Base-by-base conservation (phyloP, 2,888 invertebrate genomes). In the Scaptomyza reducta region DNA sequence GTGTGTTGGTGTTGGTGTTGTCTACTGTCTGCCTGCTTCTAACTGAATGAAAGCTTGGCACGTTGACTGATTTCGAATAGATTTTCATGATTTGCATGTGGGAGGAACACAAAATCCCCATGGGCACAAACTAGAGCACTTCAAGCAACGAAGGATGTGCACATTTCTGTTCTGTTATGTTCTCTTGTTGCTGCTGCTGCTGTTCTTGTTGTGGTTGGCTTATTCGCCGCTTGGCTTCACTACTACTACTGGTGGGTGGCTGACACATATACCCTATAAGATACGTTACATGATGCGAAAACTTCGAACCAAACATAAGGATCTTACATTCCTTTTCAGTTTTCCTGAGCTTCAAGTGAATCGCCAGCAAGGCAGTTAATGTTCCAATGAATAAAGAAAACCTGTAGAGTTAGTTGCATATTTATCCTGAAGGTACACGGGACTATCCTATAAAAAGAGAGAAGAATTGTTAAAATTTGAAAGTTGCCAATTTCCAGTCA, bases 51-150 rank as follows among this genome's bases (percentile, higher is more conserved):
- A 73, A 76, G 87, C 79, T 85, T 74, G 77, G 79, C 82, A 79
- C 87, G 82, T 79, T 85, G 83, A 85, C 83, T 83, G 87, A 87
- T 85, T 87, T 71, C 82, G 70, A 83, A 87, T 87, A 86, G 88
- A 85, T 79, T 85, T 82, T 79, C 70, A 74, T 72, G 86, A 79
- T 82, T 74, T 76, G 71, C 75, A 67, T 79, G 65, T 65, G 71
- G 41, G 70, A 56, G 70, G 63, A 45, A 57, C 63, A 61, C 68
- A 63, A 84, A 78, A 71, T 82, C 76, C 87, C 82, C 83, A 85
- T 72, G 84, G 87, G 87, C 87, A 79, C 85, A 83, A 87, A 81
- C 83, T 87, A 70, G 81, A 84, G 87, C 87, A 81, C 81, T 87
- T 68, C 66, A 75, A 68, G 62, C 87, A 87, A 68, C 82, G 79